Evolutionary conservation across 92 coral and sea anemone genomes (phyloP).

Genomic region (Virgularia gustaviana): DNA sequence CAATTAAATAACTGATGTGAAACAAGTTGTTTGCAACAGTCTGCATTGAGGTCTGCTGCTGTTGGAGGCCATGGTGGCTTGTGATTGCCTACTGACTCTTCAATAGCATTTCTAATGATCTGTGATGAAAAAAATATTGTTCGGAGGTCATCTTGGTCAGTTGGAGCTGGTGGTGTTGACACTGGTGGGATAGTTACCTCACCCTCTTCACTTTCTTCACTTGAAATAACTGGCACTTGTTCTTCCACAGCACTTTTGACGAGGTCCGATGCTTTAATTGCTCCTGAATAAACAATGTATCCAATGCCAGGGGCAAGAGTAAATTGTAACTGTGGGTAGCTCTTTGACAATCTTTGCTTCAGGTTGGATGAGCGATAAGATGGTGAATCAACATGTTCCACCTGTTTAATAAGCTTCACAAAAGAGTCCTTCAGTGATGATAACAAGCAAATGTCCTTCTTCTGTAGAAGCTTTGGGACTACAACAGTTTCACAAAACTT

Average conservation of each 20-base stretch:
- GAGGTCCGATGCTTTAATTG: slow-evolving; percentile 4
- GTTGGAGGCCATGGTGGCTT: slow-evolving; percentile 6
- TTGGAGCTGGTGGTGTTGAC: neutral
- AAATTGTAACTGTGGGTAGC: slow-evolving; percentile 10
- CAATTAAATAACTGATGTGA: slow-evolving; percentile 5
- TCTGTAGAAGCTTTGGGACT: no score
- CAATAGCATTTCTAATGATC: slow-evolving; percentile 13
- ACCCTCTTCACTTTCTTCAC: neutral
- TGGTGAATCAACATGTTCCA: neutral
- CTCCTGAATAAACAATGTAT: slow-evolving; percentile 21
- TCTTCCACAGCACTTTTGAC: neutral
- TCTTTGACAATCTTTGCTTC: slow-evolving; percentile 8
- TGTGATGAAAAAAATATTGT: slow-evolving; percentile 11
- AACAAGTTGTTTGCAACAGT: slow-evolving; percentile 10
- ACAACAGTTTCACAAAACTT: neutral
- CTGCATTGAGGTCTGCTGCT: slow-evolving; percentile 16
- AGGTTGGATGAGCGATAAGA: slow-evolving; percentile 1
- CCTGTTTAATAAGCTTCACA: neutral
- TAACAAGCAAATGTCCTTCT: neutral
- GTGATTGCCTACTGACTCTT: neutral
- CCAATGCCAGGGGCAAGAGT: neutral
- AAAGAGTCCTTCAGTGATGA: neutral
- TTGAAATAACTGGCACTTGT: neutral
- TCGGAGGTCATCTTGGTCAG: slow-evolving; percentile 26
- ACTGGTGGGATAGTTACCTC: neutral